phyloP scores from a whole-genome alignment of 2,888 invertebrate species.

The Agrochola circellaris region DNA sequence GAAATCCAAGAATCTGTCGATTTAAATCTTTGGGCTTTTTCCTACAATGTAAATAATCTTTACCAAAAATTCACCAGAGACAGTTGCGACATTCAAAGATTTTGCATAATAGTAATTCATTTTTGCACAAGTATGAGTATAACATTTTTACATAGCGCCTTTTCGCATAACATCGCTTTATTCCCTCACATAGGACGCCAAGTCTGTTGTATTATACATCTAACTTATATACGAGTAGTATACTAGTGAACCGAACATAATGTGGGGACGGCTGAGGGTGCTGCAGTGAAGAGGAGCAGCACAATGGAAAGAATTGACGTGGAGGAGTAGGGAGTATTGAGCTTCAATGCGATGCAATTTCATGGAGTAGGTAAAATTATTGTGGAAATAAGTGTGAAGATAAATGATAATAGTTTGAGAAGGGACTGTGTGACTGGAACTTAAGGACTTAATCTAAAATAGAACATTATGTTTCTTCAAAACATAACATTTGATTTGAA shows the following conservation, averaged over 20 bases:
- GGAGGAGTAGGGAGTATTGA: background rate
- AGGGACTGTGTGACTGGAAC: background rate
- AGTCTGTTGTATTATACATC: background rate
- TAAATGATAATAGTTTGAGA: background rate
- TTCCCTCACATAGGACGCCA: background rate
- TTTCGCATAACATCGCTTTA: background rate
- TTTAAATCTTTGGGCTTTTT: background rate
- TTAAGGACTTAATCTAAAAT: background rate
- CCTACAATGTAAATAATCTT: background rate
- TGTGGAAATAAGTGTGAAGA: background rate
- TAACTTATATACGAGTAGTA: conserved; percentile 25
- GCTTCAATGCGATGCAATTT: conserved; percentile 12
- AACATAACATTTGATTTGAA: too few species aligned
- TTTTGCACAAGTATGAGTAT: background rate
- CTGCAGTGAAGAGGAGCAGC: conserved; percentile 23
- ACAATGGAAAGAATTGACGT: conserved; percentile 41
- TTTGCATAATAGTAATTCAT: background rate
- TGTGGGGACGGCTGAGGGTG: conserved; percentile 4
- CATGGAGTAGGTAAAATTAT: background rate
- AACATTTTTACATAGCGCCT: background rate
- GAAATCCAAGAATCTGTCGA: background rate
- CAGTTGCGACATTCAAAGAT: background rate
- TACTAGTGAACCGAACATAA: conserved; percentile 27
- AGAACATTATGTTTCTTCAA: too few species aligned
- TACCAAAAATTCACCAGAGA: background rate